These are phyloP conservation scores for Chrysogorgia sp. DNA, from an alignment of 92 coral and sea anemone genomes.

Conservation along the genomic window DNA sequence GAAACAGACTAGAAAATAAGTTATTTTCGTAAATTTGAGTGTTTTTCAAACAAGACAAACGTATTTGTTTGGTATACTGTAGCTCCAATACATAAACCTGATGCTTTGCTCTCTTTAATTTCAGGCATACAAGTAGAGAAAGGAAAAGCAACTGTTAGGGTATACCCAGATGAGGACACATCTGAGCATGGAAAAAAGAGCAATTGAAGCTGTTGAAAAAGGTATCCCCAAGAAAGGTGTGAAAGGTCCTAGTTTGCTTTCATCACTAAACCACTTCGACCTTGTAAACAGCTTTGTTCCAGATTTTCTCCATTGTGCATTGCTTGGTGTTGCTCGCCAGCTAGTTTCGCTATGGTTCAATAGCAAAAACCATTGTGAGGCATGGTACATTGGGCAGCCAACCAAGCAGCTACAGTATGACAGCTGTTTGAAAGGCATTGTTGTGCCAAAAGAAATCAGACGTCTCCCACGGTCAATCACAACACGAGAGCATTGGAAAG, in stretches of 20 bases:
- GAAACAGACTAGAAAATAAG: too few relatives aligned
- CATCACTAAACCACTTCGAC: constrained; percentile 7
- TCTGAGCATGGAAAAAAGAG: not conserved
- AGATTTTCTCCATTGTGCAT: constrained; percentile 35
- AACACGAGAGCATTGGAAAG: constrained; percentile 32
- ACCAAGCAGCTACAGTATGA: constrained; percentile 6
- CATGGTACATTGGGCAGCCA: constrained; percentile 30
- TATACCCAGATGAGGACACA: constrained; percentile 8
- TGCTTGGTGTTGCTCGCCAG: constrained; percentile 31
- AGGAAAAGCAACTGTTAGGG: not conserved
- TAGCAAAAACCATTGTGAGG: constrained; percentile 17
- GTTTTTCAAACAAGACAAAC: too few relatives aligned
- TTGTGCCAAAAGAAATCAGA: constrained; percentile 25
- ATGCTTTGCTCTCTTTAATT: not conserved
- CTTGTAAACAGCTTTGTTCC: constrained; percentile 30
- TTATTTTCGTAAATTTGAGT: too few relatives aligned
- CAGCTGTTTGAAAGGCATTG: constrained; percentile 1
- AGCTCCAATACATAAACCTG: too few relatives aligned
- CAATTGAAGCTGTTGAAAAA: not conserved
- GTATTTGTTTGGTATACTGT: too few relatives aligned
- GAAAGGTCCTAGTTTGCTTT: constrained; percentile 8
- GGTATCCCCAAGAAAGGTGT: constrained; percentile 12
- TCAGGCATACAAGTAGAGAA: constrained; percentile 1
- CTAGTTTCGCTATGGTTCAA: constrained; percentile 17
- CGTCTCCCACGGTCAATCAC: constrained; percentile 20